Percentiles rank a stretch among this genome's conserved stretches.
These are phyloP conservation scores for Hemicrepidius hirtus DNA, from an alignment of 2,888 invertebrate genomes.

Conservation along the genomic window DNA sequence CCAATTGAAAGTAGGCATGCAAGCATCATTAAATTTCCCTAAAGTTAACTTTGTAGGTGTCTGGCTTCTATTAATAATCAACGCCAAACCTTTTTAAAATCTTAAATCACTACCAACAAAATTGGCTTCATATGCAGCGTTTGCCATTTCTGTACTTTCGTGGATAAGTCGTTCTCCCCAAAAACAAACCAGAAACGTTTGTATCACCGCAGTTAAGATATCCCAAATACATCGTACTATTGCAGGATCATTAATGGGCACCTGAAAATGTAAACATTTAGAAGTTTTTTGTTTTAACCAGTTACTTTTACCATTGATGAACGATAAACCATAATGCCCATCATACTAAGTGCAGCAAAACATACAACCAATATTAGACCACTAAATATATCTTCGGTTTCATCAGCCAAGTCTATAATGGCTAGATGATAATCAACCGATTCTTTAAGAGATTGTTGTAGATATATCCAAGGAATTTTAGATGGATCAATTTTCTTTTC, in stretches of 20 bases:
- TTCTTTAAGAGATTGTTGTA: constrained; percentile 17
- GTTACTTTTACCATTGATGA: constrained; percentile 2
- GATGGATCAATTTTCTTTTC: background rate
- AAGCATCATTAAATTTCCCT: constrained; percentile 13
- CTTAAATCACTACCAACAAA: constrained; percentile 20
- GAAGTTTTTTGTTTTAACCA: background rate
- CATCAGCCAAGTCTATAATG: constrained; percentile 39
- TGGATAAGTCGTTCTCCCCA: constrained; percentile 29
- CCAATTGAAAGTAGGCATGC: constrained; percentile 26
- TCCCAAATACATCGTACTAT: background rate
- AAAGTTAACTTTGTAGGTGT: constrained; percentile 8
- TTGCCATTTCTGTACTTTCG: constrained; percentile 13
- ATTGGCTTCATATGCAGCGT: background rate
- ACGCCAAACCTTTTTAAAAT: constrained; percentile 22
- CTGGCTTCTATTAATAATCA: constrained; percentile 31
- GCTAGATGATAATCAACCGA: constrained; percentile 40
- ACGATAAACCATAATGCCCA: constrained; percentile 1
- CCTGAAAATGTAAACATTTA: background rate
- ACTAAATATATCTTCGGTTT: constrained; percentile 44
- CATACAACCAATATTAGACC: constrained; percentile 26
- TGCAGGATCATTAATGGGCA: background rate
- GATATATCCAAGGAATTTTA: constrained; percentile 25
- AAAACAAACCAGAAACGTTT: background rate
- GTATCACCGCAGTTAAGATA: too few relatives aligned
- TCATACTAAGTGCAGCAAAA: background rate